Evolutionary conservation across 2,888 invertebrate species (phyloP).

Genomic region (Drosophila flavopinicola): DNA sequence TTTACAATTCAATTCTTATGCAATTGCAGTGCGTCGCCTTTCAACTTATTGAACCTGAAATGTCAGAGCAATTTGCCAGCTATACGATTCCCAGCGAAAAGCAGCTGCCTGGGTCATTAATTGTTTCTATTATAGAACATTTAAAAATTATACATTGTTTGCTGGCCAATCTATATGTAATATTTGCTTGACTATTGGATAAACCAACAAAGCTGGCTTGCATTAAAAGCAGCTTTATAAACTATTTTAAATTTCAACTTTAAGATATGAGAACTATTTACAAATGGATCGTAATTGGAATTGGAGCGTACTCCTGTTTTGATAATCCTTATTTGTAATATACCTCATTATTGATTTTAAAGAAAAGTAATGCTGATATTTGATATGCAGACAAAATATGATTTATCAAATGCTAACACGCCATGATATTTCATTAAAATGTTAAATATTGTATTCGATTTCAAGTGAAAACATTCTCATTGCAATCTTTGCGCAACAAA

Average conservation of each 20-base stretch:
- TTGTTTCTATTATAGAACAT: conserved; percentile 7
- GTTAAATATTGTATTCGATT: too few species aligned
- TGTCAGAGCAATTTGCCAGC: conserved; percentile 9
- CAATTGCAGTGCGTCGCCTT: conserved; percentile 27
- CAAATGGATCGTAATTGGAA: too few species aligned
- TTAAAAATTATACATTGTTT: conserved; percentile 1
- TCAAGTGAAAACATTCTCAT: neutral
- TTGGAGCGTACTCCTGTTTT: too few species aligned
- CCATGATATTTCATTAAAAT: too few species aligned
- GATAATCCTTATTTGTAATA: too few species aligned
- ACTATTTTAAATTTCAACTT: too few species aligned
- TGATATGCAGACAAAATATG: too few species aligned
- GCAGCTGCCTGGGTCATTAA: conserved; percentile 14
- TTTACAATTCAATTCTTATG: conserved; percentile 38
- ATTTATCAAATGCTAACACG: too few species aligned
- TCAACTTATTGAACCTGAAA: conserved; percentile 9
- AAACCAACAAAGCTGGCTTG: neutral
- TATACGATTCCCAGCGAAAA: conserved; percentile 2
- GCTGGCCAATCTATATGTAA: neutral
- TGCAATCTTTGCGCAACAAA: neutral
- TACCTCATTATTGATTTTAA: too few species aligned
- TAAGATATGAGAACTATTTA: too few species aligned
- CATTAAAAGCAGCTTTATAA: neutral
- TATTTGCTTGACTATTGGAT: neutral
- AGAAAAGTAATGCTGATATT: too few species aligned